Evolutionary conservation across 2,888 invertebrate genomes (phyloP), one percentile per base, ranked within the genome.

Genomic region (Morpho achilles): DNA sequence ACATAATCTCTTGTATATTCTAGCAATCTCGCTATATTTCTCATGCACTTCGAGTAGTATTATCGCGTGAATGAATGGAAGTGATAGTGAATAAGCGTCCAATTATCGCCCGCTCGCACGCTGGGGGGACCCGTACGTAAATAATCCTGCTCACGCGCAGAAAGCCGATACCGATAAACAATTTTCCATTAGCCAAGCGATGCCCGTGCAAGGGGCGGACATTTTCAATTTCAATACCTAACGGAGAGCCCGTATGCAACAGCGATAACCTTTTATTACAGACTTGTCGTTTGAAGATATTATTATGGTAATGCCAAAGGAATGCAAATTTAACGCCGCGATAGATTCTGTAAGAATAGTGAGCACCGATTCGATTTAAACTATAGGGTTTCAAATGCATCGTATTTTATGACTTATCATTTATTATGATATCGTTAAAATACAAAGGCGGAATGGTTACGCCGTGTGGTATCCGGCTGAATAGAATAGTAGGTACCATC

Each of bases 61-160:
- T 87, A 86, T 87, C 85, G 75, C 72, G 74, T 73, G 78, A 82
- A 87, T 89, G 84, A 87, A 87, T 87, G 87, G 84, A 82, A 72
- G 80, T 78, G 84, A 85, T 87, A 86, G 77, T 81, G 79, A 80
- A 82, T 84, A 82, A 82, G 80, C 81, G 82, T 79, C 81, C 87
- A 87, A 87, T 87, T 87, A 87, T 80, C 73, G 77, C 70, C 70
- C 71, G 70, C 68, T 75, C 77, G 76, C 73, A 80, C 79, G 79
- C 84, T 73, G 76, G 77, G 74, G 76, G 79, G 79, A 76, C 75
- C 76, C 72, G 78, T 78, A 76, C 79, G 77, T 85, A 84, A 86
- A 86, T 87, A 86, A 86, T 81, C 79, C 75, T 82, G 80, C 79
- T 80, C 84, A 79, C 78, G 84, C 86, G 85, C 86, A 84, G 74